Conservation (phyloP, 1,140 invertebrate species). For the Solen grandis region DNA sequence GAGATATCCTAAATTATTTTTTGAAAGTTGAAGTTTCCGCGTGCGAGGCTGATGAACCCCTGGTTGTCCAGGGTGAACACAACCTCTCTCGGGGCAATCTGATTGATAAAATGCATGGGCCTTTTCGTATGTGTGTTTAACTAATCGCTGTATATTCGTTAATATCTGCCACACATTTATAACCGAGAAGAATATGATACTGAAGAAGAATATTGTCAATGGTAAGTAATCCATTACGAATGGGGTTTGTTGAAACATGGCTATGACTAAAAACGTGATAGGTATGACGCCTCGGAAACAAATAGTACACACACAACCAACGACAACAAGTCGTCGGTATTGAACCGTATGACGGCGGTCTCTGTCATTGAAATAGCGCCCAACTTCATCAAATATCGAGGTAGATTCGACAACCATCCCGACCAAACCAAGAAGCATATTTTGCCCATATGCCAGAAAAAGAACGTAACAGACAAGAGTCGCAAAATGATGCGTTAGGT, state of each 20-base stretch:
- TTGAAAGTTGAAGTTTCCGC: constrained; percentile 22
- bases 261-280: constrained; percentile 58
- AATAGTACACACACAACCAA: constrained; percentile 45
- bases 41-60: constrained; percentile 2
- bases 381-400: constrained; percentile 57
- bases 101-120: neutral
- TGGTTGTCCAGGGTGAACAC: neutral
- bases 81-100: neutral
- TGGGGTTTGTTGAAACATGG: constrained; percentile 62
- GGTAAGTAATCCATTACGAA: constrained; percentile 61
- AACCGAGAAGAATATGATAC: constrained; percentile 66
- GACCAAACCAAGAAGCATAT: constrained; percentile 56
- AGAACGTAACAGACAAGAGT: constrained; percentile 57
- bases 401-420: constrained; percentile 60
- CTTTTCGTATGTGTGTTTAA: constrained; percentile 52
- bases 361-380: constrained; percentile 22
- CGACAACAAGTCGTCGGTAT: constrained; percentile 51
- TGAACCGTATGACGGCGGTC: constrained; percentile 24
- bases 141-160: constrained; percentile 55
- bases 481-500: constrained; percentile 56
- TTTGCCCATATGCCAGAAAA: constrained; percentile 58
- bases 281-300: constrained; percentile 59
- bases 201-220: constrained; percentile 62
- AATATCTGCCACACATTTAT: constrained; percentile 66
- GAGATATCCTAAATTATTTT: constrained; percentile 62